A percentile compares a stretch with the other conserved stretches of the same genome.
Evolutionary conservation across 2,888 invertebrate species (phyloP).

Genomic region (Platycheirus albimanus): DNA sequence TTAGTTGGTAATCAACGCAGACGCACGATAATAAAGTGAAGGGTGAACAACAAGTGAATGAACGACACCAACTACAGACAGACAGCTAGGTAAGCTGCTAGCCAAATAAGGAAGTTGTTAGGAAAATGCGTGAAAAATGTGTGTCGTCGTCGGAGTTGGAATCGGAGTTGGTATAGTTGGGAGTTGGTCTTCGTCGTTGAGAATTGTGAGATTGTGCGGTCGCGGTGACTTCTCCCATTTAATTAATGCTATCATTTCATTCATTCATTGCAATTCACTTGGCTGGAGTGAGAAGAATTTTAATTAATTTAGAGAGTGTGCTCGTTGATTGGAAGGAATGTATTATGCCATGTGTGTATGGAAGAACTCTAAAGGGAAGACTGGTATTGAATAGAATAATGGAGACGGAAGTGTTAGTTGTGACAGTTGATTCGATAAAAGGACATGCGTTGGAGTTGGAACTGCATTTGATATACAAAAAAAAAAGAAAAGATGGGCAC

Average conservation of each 20-base stretch:
- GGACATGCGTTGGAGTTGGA: conserved; percentile 53
- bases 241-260: conserved; percentile 57
- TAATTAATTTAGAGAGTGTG: conserved; percentile 64
- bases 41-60: conserved; percentile 43
- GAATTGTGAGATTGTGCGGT: conserved; percentile 17
- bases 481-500: background rate
- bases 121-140: conserved; percentile 67
- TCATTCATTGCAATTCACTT: conserved; percentile 68
- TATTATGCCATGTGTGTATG: conserved; percentile 1
- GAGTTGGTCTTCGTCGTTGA: conserved; percentile 22
- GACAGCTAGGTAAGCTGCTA: conserved; percentile 63
- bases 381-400: conserved; percentile 13
- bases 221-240: conserved; percentile 41
- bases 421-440: conserved; percentile 66
- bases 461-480: conserved; percentile 3
- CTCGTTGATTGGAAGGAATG: conserved; percentile 40
- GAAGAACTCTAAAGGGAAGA: conserved; percentile 4
- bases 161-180: too few species aligned
- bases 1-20: conserved; percentile 17
- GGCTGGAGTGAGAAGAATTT: conserved; percentile 66
- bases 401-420: conserved; percentile 67
- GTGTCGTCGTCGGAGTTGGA: conserved; percentile 54
- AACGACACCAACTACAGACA: conserved; percentile 18
- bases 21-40: conserved; percentile 7
- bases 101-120: conserved; percentile 70